These are phyloP conservation scores for Umimayanthus kanabou DNA, from an alignment of 92 coral and sea anemone species.

Conservation along the genomic window DNA sequence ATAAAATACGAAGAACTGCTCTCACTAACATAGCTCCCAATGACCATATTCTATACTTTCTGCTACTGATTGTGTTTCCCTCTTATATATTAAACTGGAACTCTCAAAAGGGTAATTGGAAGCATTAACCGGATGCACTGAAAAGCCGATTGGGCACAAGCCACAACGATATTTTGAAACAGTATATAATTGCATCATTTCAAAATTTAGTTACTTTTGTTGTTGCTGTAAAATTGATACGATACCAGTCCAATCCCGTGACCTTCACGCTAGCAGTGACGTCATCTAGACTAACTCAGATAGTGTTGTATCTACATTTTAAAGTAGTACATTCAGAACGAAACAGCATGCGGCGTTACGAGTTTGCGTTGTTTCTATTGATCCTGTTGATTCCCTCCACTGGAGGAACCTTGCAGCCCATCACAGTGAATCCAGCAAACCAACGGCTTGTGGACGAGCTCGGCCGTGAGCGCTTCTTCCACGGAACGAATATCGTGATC, in stretches of 20 bases:
- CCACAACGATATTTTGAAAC: no score
- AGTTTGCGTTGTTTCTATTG: not conserved
- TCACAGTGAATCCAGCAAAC: slow-evolving; percentile 77
- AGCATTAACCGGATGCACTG: no score
- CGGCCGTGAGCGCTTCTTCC: slow-evolving; percentile 87
- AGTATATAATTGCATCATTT: no score
- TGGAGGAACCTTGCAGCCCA: slow-evolving; percentile 47
- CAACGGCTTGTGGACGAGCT: slow-evolving; percentile 76
- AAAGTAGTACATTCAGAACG: not conserved
- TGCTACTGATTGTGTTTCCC: no score
- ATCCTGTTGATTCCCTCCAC: not conserved
- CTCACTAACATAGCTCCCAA: no score
- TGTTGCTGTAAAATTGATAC: not conserved
- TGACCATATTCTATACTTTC: no score
- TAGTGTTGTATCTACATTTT: not conserved
- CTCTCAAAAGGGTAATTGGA: no score
- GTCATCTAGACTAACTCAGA: not conserved
- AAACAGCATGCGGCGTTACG: not conserved
- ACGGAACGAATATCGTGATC: slow-evolving; percentile 94
- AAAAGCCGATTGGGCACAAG: no score
- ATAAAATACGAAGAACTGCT: no score
- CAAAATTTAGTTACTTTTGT: no score
- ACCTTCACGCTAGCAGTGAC: not conserved
- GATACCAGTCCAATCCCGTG: not conserved
- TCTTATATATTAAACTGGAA: no score